phyloP scores from a whole-genome alignment of 2,888 invertebrate species.

The Eupsilia transversa region DNA sequence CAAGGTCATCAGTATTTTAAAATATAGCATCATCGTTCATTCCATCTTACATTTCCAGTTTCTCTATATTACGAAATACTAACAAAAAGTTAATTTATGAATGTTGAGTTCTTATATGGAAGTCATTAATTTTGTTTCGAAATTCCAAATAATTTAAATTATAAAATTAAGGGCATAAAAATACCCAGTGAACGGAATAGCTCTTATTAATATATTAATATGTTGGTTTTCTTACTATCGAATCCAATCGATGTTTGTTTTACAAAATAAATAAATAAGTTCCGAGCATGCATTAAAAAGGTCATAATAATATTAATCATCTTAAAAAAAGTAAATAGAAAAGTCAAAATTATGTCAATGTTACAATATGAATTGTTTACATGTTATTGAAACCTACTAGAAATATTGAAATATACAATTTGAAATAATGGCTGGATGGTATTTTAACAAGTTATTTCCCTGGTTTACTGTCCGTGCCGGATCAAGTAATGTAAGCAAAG shows the following conservation, averaged over 20 bases:
- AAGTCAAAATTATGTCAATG: constrained; percentile 58
- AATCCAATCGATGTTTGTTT: constrained; percentile 15
- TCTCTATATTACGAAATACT: constrained; percentile 55
- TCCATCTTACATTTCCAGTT: constrained; percentile 83
- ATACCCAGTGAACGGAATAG: constrained; percentile 19
- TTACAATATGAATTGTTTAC: constrained; percentile 56
- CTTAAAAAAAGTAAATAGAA: constrained; percentile 34
- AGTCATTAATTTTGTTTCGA: constrained; percentile 7
- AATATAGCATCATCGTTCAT: constrained; percentile 82
- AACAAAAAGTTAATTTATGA: constrained; percentile 22
- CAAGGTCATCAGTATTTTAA: constrained; percentile 91
- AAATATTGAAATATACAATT: constrained; percentile 30
- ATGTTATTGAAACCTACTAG: constrained; percentile 41
- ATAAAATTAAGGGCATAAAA: constrained; percentile 2
- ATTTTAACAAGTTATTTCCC: constrained; percentile 73
- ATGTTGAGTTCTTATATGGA: constrained; percentile 13
- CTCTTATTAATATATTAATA: constrained; percentile 13
- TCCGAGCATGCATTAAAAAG: constrained; percentile 50
- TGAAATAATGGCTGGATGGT: constrained; percentile 78
- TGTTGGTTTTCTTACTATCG: constrained; percentile 21
- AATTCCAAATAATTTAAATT: neutral
- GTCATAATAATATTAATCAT: constrained; percentile 32
- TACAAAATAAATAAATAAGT: constrained; percentile 21
- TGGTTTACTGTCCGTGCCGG: constrained; percentile 76
- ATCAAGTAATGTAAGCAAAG: constrained; percentile 57